A percentile compares a stretch with the other conserved stretches of the same genome.
Conservation (phyloP, 2,797 vertebrate genomes). For the Acanthurus lineatus region DNA sequence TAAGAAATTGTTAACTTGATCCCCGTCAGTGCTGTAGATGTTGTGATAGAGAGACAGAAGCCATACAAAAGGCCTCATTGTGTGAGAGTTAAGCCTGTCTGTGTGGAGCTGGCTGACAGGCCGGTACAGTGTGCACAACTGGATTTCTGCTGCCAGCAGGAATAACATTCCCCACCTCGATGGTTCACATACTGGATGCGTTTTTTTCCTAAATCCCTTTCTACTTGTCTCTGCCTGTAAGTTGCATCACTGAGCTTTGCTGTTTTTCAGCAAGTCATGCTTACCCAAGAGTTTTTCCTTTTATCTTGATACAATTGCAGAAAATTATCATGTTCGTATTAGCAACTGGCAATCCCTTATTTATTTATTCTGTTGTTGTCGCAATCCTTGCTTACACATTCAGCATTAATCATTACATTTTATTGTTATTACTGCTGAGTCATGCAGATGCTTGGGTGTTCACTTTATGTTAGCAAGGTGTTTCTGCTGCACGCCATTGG, state of each 20-base stretch:
- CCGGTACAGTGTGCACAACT: slow-evolving; percentile 15
- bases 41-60: slow-evolving; percentile 18
- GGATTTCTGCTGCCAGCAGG: slow-evolving; percentile 38
- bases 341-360: not conserved
- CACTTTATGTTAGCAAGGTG: slow-evolving; percentile 5
- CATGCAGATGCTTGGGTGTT: slow-evolving; percentile 36
- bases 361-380: not conserved
- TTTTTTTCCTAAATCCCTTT: slow-evolving; percentile 5
- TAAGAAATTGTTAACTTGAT: not conserved
- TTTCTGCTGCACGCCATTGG: not conserved
- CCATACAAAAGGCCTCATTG: slow-evolving; percentile 72
- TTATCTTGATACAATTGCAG: not conserved
- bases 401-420: no score
- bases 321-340: not conserved
- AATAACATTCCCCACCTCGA: slow-evolving; percentile 57
- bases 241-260: slow-evolving; percentile 48
- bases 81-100: slow-evolving; percentile 53
- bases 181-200: slow-evolving; percentile 57
- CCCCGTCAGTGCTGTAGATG: slow-evolving; percentile 19
- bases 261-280: slow-evolving; percentile 80
- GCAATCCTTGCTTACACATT: slow-evolving; percentile 36
- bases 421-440: slow-evolving; percentile 52
- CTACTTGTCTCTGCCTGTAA: not conserved
- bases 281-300: slow-evolving; percentile 45
- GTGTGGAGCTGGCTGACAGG: slow-evolving; percentile 27